A percentile compares a stretch with the other conserved stretches of the same genome.
Evolutionary conservation across 2,797 vertebrate species (phyloP).

Genomic region (Lerista edwardsae): DNA sequence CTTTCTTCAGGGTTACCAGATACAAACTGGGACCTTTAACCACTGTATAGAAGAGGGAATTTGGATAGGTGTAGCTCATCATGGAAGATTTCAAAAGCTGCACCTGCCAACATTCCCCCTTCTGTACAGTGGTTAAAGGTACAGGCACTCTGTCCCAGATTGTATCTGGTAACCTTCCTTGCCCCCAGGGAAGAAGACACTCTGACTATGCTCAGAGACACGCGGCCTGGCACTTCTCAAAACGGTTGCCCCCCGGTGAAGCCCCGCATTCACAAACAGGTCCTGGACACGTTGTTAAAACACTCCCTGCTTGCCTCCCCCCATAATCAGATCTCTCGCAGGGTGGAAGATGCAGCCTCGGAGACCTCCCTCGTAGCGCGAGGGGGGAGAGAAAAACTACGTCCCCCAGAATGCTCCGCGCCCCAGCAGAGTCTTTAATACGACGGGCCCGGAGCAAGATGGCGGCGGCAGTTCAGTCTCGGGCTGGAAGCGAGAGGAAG

Average conservation of each 20-base stretch:
- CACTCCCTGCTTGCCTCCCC: conserved; percentile 24
- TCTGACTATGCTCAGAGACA: not conserved
- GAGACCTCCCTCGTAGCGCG: not conserved
- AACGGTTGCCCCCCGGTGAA: not conserved
- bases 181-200: no score
- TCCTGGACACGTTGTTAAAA: not conserved
- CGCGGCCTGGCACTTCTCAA: not conserved
- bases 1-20: no score
- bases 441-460: not conserved
- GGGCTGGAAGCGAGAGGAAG: not conserved
- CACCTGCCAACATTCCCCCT: no score
- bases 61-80: no score
- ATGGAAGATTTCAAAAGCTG: no score
- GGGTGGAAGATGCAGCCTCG: not conserved
- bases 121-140: no score
- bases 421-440: not conserved
- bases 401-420: conserved; percentile 11
- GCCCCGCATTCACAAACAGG: not conserved
- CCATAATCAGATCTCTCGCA: conserved; percentile 49
- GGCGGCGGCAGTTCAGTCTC: not conserved
- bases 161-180: no score
- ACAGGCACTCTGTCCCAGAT: no score
- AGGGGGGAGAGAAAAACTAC: not conserved
- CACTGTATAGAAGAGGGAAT: no score
- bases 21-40: no score